Conservation (phyloP, 2,888 invertebrate genomes). For the Brachyptera putata region DNA sequence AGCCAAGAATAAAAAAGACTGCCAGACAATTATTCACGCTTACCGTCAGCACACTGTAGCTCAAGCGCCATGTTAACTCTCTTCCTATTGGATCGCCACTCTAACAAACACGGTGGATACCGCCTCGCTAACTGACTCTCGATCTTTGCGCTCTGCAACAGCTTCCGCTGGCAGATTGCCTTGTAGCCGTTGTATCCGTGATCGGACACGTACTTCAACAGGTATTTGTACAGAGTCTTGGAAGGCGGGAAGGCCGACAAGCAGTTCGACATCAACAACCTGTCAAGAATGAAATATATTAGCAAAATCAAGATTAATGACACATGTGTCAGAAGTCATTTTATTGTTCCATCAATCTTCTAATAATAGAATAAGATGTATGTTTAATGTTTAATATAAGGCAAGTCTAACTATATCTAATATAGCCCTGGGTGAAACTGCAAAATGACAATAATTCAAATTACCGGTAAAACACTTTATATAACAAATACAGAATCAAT, state of each 20-base stretch:
- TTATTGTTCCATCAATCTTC: too few species aligned
- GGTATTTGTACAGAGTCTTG: slow-evolving; percentile 76
- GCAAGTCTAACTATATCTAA: too few species aligned
- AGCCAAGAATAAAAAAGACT: background rate
- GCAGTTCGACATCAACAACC: slow-evolving; percentile 84
- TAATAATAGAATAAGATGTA: too few species aligned
- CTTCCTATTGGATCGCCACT: slow-evolving; percentile 73
- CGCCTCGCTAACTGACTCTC: slow-evolving; percentile 54
- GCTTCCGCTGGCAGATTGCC: slow-evolving; percentile 63
- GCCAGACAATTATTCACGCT: slow-evolving; percentile 32
- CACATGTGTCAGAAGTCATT: too few species aligned
- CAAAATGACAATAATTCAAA: too few species aligned
- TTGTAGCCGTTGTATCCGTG: slow-evolving; percentile 64
- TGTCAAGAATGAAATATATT: too few species aligned
- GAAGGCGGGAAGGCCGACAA: slow-evolving; percentile 89
- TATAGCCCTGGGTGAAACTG: too few species aligned
- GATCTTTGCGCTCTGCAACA: slow-evolving; percentile 54
- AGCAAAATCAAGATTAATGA: too few species aligned
- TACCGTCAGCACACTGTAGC: slow-evolving; percentile 57
- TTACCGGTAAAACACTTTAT: too few species aligned
- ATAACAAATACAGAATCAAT: too few species aligned
- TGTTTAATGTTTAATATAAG: too few species aligned
- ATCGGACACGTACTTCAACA: slow-evolving; percentile 84
- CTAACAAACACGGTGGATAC: slow-evolving; percentile 73
- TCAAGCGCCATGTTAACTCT: slow-evolving; percentile 74